Percentiles rank a stretch among this genome's conserved stretches.
These are phyloP conservation scores for Hyperoplus immaculatus DNA, from an alignment of 2,797 vertebrate genomes.

Conservation along the genomic window DNA sequence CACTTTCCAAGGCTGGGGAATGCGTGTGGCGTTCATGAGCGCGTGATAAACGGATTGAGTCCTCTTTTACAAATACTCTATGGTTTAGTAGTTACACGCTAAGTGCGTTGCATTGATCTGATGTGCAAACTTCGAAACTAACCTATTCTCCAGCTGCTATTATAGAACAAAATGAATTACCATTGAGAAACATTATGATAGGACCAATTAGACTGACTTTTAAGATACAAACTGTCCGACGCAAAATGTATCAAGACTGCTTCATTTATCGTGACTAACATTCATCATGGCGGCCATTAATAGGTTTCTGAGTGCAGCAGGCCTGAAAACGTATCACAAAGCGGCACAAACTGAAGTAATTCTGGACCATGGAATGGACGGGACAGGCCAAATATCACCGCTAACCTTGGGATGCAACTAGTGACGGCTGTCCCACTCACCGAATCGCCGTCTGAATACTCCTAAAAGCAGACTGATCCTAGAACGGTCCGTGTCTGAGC, in stretches of 20 bases:
- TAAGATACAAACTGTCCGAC: background rate
- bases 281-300: conserved; percentile 62
- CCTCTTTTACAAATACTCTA: background rate
- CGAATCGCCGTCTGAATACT: conserved; percentile 57
- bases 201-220: background rate
- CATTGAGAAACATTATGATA: background rate
- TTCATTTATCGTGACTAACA: conserved; percentile 19
- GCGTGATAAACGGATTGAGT: background rate
- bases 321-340: conserved; percentile 5
- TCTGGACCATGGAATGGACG: background rate
- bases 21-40: background rate
- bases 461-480: conserved; percentile 85
- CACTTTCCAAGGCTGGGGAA: background rate
- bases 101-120: too few relatives aligned
- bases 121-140: conserved; percentile 5
- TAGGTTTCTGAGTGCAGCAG: background rate
- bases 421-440: conserved; percentile 83
- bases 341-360: background rate
- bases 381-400: conserved; percentile 14
- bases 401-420: conserved; percentile 57
- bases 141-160: background rate
- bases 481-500: conserved; percentile 82
- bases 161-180: too few relatives aligned
- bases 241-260: background rate
- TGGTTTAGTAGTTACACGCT: too few relatives aligned